These are phyloP conservation scores for Helogale parvula DNA, from an alignment of 2,113 vertebrate genomes.

Conservation along the genomic window DNA sequence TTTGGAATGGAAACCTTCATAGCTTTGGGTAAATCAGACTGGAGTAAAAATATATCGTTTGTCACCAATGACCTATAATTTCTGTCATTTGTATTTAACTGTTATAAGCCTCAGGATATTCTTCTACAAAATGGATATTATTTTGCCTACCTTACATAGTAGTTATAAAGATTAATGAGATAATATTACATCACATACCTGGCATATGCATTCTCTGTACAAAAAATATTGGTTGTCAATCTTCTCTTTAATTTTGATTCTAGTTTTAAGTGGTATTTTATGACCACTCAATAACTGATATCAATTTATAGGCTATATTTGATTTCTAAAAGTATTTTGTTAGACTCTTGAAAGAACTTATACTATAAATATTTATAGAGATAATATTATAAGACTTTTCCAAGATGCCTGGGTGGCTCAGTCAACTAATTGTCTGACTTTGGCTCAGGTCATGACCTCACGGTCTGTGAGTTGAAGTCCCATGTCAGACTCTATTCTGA, in stretches of 20 bases:
- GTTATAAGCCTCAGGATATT: neutral
- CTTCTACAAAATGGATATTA: neutral
- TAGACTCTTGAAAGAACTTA: neutral
- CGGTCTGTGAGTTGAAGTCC: no score
- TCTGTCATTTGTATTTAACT: neutral
- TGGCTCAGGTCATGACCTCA: no score
- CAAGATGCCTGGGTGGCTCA: neutral
- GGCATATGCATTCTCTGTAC: neutral
- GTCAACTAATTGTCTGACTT: no score
- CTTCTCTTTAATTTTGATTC: neutral
- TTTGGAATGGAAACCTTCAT: neutral
- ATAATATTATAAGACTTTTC: neutral
- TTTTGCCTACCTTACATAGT: neutral
- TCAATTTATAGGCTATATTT: neutral
- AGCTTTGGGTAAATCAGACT: neutral
- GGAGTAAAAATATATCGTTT: neutral
- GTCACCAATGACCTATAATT: neutral
- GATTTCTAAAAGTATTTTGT: neutral
- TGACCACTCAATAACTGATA: neutral
- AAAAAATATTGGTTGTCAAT: neutral
- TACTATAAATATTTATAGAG: neutral
- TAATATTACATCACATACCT: neutral
- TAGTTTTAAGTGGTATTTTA: neutral
- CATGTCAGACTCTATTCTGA: no score
- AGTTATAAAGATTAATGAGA: neutral